These are phyloP conservation scores for Helleia helle DNA, from an alignment of 2,888 invertebrate genomes.

Conservation along the genomic window DNA sequence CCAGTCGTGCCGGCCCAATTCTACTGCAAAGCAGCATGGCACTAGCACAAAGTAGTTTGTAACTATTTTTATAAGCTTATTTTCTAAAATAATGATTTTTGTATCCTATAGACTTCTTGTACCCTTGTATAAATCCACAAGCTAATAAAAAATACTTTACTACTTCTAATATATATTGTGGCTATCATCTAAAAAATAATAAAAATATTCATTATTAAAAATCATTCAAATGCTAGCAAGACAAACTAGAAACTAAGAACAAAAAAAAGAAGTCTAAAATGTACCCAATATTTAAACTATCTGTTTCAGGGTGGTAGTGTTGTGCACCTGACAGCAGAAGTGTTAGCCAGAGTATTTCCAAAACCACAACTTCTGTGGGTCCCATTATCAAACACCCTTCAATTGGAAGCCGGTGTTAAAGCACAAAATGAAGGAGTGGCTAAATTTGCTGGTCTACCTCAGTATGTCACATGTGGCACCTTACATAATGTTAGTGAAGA, in stretches of 20 bases:
- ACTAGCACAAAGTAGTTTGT: no score
- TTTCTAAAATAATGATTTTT: no score
- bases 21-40: no score
- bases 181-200: not conserved
- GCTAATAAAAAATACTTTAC: no score
- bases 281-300: slow-evolving; percentile 22
- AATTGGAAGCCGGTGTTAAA: slow-evolving; percentile 77
- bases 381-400: slow-evolving; percentile 79
- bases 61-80: no score
- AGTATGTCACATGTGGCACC: slow-evolving; percentile 63
- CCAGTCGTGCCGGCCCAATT: no score
- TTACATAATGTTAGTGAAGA: slow-evolving; percentile 81
- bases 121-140: no score
- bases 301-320: slow-evolving; percentile 83
- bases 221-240: not conserved
- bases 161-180: no score
- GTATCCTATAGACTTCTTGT: no score
- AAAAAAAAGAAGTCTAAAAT: no score
- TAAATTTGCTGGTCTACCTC: slow-evolving; percentile 79
- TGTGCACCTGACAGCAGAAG: slow-evolving; percentile 86
- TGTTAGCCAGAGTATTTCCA: slow-evolving; percentile 76
- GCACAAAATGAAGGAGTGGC: slow-evolving; percentile 77
- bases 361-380: slow-evolving; percentile 79
- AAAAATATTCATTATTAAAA: not conserved
- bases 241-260: no score